Percentiles rank a stretch among this genome's conserved stretches.
Evolutionary conservation across 2,888 invertebrate species (phyloP).

Genomic region (Liodrosophila aerea): DNA sequence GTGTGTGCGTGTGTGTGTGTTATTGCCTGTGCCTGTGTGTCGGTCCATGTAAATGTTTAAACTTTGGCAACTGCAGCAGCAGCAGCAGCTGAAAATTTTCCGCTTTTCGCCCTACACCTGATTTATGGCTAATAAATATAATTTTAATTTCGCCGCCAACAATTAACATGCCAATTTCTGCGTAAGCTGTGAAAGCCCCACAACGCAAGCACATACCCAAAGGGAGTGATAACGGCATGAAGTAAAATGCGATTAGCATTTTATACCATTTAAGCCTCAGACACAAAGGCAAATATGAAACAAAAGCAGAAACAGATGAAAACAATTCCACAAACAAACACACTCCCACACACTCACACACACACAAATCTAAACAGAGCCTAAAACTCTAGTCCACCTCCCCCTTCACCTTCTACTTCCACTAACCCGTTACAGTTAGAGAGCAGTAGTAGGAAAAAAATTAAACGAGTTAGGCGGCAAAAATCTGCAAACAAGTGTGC

Average conservation of each 20-base stretch:
- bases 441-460: slow-evolving; percentile 14
- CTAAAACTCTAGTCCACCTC: too few species aligned
- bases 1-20: slow-evolving; percentile 27
- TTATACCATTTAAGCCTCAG: slow-evolving; percentile 63
- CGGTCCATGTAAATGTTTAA: slow-evolving; percentile 47
- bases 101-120: slow-evolving; percentile 36
- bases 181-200: slow-evolving; percentile 11
- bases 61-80: slow-evolving; percentile 36
- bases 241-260: slow-evolving; percentile 70
- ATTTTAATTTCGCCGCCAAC: slow-evolving; percentile 52
- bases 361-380: too few species aligned
- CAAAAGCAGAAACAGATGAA: slow-evolving; percentile 9
- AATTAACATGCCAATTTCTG: slow-evolving; percentile 58
- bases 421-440: slow-evolving; percentile 8
- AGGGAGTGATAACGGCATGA: slow-evolving; percentile 39
- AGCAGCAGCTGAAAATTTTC: slow-evolving; percentile 23
- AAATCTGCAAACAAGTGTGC: slow-evolving; percentile 67
- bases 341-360: too few species aligned
- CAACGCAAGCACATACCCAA: slow-evolving; percentile 5
- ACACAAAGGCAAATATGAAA: slow-evolving; percentile 31
- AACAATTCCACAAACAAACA: too few species aligned
- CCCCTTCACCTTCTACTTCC: not conserved
- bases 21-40: slow-evolving; percentile 1
- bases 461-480: slow-evolving; percentile 39
- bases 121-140: slow-evolving; percentile 64